Percentiles rank a stretch among this genome's conserved stretches.
phyloP scores from a whole-genome alignment of 2,797 vertebrate species.

The Pseudocheirus occidentalis region DNA sequence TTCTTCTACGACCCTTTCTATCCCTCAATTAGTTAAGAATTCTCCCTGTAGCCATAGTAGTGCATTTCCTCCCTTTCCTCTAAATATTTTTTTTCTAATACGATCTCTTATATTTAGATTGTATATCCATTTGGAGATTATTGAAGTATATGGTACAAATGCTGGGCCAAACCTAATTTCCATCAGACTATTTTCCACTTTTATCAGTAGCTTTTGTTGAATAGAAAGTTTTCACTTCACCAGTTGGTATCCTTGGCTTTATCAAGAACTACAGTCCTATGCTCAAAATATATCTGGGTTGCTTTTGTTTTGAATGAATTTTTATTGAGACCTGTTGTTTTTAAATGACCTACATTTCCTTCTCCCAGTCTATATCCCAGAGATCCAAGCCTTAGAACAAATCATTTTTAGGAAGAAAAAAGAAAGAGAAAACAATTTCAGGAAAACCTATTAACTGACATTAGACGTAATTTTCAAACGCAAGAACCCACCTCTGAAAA shows the following conservation, averaged over 20 bases:
- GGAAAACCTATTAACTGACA: not conserved
- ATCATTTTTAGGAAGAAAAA: not conserved
- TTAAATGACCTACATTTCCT: not conserved
- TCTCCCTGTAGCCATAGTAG: not conserved
- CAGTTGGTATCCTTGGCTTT: not conserved
- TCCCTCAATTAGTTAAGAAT: not conserved
- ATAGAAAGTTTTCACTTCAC: not conserved
- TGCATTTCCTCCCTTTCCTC: not conserved
- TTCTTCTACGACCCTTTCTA: not conserved
- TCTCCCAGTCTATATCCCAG: not conserved
- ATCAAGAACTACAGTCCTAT: not conserved
- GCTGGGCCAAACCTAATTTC: not conserved
- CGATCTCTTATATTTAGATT: not conserved
- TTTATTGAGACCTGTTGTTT: not conserved
- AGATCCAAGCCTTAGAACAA: not conserved
- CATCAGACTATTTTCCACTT: not conserved
- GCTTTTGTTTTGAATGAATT: not conserved
- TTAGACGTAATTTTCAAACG: not conserved
- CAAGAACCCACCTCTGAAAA: not conserved
- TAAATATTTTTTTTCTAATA: not conserved
- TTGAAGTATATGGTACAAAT: not conserved
- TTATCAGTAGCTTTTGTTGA: not conserved
- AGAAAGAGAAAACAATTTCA: not conserved
- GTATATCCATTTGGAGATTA: not conserved
- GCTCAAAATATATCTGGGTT: not conserved